These are phyloP conservation scores for Scaptomyza graminum DNA, from an alignment of 1,140 invertebrate species.

Conservation along the genomic window DNA sequence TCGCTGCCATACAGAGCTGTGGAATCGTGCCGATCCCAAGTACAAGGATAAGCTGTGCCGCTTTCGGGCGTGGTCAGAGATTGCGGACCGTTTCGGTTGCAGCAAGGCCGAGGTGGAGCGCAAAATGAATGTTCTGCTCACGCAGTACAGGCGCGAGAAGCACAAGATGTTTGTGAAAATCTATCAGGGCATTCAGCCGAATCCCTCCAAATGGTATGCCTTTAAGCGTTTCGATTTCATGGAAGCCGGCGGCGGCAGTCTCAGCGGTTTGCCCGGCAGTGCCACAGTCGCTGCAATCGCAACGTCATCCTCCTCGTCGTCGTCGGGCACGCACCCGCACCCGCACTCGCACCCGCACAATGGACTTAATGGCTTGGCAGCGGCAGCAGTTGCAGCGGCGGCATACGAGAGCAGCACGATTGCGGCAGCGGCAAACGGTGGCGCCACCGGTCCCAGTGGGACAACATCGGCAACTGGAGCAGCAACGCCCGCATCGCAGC, in stretches of 20 bases:
- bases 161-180: conserved; percentile 84
- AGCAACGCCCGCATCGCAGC: conserved; percentile 60
- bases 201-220: conserved; percentile 83
- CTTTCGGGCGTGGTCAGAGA: conserved; percentile 84
- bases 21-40: conserved; percentile 84
- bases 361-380: conserved; percentile 68
- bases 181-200: conserved; percentile 81
- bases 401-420: conserved; percentile 68
- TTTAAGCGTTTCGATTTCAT: conserved; percentile 82
- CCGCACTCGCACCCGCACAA: conserved; percentile 45
- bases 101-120: conserved; percentile 85
- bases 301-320: conserved; percentile 46
- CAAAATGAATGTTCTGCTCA: conserved; percentile 85
- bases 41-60: conserved; percentile 84
- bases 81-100: conserved; percentile 84
- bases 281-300: conserved; percentile 21
- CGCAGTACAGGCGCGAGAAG: conserved; percentile 85
- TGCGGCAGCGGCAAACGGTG: conserved; percentile 65
- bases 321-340: conserved; percentile 3
- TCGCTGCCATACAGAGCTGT: conserved; percentile 84
- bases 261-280: conserved; percentile 42
- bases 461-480: conserved; percentile 47
- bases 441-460: conserved; percentile 45
- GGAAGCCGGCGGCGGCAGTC: conserved; percentile 77
- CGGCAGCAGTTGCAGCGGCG: conserved; percentile 64